Conservation (phyloP, 2,888 invertebrate species). For the Ceramica pisi region DNA sequence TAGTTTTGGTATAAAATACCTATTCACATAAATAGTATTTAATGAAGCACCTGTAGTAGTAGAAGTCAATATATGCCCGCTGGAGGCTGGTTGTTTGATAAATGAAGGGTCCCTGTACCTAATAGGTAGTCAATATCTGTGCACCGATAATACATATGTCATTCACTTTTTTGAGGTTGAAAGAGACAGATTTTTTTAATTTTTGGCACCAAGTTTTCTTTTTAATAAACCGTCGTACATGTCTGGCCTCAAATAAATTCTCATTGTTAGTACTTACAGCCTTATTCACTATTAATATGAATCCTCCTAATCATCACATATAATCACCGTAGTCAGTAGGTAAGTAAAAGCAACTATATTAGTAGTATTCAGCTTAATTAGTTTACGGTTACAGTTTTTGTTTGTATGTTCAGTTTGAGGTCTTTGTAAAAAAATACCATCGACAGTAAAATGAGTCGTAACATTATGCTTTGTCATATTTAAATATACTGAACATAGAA, state of each 20-base stretch:
- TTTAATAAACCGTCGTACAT: not conserved
- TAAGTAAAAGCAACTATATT: constrained; percentile 22
- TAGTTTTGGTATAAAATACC: constrained; percentile 36
- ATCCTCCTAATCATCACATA: constrained; percentile 43
- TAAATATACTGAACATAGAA: constrained; percentile 28
- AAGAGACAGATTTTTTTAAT: too few species aligned
- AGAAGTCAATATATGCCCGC: constrained; percentile 39
- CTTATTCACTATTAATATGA: constrained; percentile 6
- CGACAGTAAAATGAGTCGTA: not conserved
- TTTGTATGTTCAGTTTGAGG: constrained; percentile 35
- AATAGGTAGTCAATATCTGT: constrained; percentile 6
- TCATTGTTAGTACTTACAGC: constrained; percentile 5
- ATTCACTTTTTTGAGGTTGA: not conserved
- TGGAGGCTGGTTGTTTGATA: constrained; percentile 48
- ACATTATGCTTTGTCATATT: not conserved
- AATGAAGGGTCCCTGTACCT: constrained; percentile 3
- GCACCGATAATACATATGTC: constrained; percentile 14
- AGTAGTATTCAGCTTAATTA: constrained; percentile 51
- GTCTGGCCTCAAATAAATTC: not conserved
- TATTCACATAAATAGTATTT: constrained; percentile 33
- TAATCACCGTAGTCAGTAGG: constrained; percentile 50
- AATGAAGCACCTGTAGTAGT: constrained; percentile 43
- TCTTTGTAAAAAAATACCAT: not conserved
- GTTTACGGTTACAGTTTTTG: constrained; percentile 24
- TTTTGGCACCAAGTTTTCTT: not conserved